A percentile compares a stretch with the other conserved stretches of the same genome.
Conservation (phyloP, 37 sponge, comb jelly and placozoan genomes). For the Axinella damicornis region DNA sequence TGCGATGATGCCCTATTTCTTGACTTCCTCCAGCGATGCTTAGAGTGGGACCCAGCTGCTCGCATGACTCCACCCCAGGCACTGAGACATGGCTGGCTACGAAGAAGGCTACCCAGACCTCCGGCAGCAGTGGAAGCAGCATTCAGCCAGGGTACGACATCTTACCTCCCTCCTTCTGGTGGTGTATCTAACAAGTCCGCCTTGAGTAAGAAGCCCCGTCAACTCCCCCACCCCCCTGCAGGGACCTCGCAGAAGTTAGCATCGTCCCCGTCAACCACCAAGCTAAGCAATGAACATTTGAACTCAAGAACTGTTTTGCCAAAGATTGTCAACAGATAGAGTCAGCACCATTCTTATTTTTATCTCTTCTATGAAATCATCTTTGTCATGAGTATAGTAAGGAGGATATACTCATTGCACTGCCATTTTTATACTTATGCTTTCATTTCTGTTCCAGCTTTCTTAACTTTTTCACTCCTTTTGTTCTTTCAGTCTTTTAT, state of each 20-base stretch:
- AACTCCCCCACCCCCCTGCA: conserved; percentile 43
- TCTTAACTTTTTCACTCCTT: no score
- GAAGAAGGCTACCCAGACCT: conserved; percentile 83
- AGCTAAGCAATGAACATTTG: conserved; percentile 38
- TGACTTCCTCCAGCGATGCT: conserved; percentile 91
- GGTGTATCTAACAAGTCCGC: conserved; percentile 7
- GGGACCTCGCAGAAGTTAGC: conserved; percentile 12
- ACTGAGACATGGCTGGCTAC: conserved; percentile 84
- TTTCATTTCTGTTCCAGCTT: not conserved
- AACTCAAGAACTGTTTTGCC: conserved; percentile 84
- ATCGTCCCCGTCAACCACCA: conserved; percentile 39
- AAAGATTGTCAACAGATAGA: conserved; percentile 89
- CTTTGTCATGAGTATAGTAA: no score
- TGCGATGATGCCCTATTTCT: conserved; percentile 93
- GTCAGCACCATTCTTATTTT: not conserved
- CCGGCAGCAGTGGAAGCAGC: conserved; percentile 85
- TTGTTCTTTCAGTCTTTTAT: no score
- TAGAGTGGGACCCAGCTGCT: conserved; percentile 79
- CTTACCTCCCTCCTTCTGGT: conserved; percentile 33
- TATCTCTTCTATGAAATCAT: not conserved
- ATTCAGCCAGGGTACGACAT: conserved; percentile 51
- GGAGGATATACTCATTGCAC: no score
- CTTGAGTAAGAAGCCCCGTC: conserved; percentile 18
- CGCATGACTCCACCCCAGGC: conserved; percentile 88
- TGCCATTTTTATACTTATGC: no score